Base-by-base conservation (phyloP, 64 coral and sea anemone species). In the Montipora sp. region DNA sequence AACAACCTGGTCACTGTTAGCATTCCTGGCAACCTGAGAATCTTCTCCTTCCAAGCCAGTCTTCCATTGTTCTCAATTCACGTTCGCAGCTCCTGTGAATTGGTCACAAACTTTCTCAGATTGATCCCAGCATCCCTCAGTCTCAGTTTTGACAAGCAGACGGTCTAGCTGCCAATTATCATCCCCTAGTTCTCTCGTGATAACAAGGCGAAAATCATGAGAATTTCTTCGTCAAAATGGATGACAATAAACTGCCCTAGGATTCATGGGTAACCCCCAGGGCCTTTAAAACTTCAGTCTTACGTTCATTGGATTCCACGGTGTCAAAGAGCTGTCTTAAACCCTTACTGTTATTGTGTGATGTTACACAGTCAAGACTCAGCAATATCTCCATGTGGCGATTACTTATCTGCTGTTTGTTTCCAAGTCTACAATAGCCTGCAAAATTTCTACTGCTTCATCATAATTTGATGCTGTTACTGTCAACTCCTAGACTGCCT, bases 51-150 rank as follows among this genome's bases (percentile, higher is more conserved):
- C 2, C 36, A 36, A 36, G 36, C 36, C 36, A 36, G 36, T 36
- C 36, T 36, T 36, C 36, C 36, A 36, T 36, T 36, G 36, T 36
- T 36, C 36, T 36, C 36, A 36, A 27, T 27, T 22, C 65, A 14
- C 46, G 72, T 19, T 7, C n/a, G 73, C 12, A 75, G 69, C 23
- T 87, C 68, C 16, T 16, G 3, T 20, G 84, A 84, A 74, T 86
- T 92, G 19, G 81, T 86, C 49, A 23, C 46, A 73, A 84, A 87
- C 51, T 92, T 92, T n/a, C 74, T 4, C 60, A 92, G 43, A 73
- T 81, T 85, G 20, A 92, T 78, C 15, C 36, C 36, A 36, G 36
- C 36, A 36, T 36, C 36, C 1, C 36, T 36, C 36, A 36, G 36
- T 36, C 80, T 51, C 16, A 83, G 51, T 77, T 92, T 92, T 43